Evolutionary conservation across 2,888 invertebrate species (phyloP), one percentile per base, ranked within the genome.

Genomic region (Lymantria dispar): DNA sequence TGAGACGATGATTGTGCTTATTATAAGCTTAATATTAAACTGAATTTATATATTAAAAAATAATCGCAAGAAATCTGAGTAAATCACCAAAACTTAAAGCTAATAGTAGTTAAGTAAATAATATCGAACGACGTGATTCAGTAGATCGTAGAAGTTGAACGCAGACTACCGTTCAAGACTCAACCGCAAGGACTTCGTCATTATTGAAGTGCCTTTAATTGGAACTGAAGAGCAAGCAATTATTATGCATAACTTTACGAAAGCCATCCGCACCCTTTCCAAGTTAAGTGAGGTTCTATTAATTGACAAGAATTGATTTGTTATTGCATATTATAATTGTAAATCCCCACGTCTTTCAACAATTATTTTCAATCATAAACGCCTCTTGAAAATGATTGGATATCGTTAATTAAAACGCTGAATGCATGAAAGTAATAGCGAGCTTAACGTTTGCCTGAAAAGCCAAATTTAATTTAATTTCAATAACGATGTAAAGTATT

Each of bases 191-290:
- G 66, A 76, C 67, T 75, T 72, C 71, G 67, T 75, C 76, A 74
- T 74, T 75, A 77, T 66, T 79, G 73, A 78, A 80, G 73, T 74
- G 78, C 70, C 74, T 79, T 74, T 82, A 85, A 85, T 85, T 84
- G 78, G 78, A 78, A 73, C 71, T 78, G 79, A 81, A 80, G 80
- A 78, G 80, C 73, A 70, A 77, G 72, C 78, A 80, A 85, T 86
- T 86, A 83, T 80, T 83, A 84, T 85, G 85, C 86, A 85, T 83
- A 84, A 83, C 82, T 85, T 83, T 73, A 74, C 74, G 64, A 82
- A 78, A 64, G 76, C 77, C 76, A 72, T 80, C 72, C 61, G 60
- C 69, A 63, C 68, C 29, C 64, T 60, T 43, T 52, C 54, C 56
- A 60, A 70, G 69, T 70, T 78, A 78, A 80, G 78, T 79, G 78